These are phyloP conservation scores for Drosophila bunnanda DNA, from an alignment of 2,888 invertebrate species.

Conservation along the genomic window DNA sequence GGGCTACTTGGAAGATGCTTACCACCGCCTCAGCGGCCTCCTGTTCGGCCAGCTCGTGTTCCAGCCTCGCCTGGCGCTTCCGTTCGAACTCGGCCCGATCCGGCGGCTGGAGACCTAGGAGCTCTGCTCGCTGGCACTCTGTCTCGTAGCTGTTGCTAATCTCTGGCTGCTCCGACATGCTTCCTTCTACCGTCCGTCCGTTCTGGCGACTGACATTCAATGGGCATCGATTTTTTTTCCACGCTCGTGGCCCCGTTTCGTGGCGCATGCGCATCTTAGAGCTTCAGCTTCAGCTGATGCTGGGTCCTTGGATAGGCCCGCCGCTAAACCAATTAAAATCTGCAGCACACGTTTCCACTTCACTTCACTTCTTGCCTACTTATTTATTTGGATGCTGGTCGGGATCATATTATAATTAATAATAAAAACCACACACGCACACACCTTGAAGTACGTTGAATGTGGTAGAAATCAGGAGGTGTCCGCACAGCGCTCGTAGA, in stretches of 20 bases:
- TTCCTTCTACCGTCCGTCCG: background rate
- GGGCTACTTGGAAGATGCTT: constrained; percentile 36
- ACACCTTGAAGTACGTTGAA: constrained; percentile 1
- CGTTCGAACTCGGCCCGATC: constrained; percentile 88
- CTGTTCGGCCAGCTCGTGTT: constrained; percentile 83
- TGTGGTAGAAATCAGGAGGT: constrained; percentile 26
- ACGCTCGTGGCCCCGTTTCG: constrained; percentile 3
- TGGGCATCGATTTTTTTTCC: constrained; percentile 64
- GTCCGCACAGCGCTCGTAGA: constrained; percentile 86
- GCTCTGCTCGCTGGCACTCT: constrained; percentile 91
- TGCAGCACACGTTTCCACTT: background rate
- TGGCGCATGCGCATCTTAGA: constrained; percentile 28
- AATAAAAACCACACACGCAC: background rate
- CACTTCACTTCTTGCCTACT: background rate
- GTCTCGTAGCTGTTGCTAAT: constrained; percentile 88
- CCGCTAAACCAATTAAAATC: background rate
- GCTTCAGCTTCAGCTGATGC: constrained; percentile 17
- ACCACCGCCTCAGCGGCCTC: constrained; percentile 86
- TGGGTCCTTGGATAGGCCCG: background rate
- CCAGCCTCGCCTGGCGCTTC: constrained; percentile 85
- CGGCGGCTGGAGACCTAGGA: constrained; percentile 90
- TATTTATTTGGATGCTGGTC: background rate
- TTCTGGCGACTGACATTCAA: background rate
- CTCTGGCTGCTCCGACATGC: constrained; percentile 86
- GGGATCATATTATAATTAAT: background rate